Base-by-base conservation (phyloP, 2,113 vertebrate genomes). In the Accipiter cooperii region DNA sequence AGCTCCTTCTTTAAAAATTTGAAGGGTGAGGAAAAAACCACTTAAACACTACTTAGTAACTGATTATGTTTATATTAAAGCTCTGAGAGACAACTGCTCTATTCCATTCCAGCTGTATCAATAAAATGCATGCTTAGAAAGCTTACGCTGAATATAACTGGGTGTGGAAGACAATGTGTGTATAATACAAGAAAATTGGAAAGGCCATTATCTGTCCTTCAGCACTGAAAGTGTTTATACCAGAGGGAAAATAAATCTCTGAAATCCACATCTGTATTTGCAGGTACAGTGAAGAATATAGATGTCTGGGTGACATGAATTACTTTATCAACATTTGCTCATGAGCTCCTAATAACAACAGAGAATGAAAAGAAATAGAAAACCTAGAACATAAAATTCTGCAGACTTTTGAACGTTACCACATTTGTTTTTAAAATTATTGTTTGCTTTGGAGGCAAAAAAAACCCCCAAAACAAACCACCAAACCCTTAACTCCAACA, bases 261-360 rank as follows among this genome's bases (percentile, higher is more conserved):
- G 42, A 83, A 96, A 93, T 66, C n/a, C 55, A 80, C 86, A 85
- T 80, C 75, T 95, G 49, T 70, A 77, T 78, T 81, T 92, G 55
- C 93, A 89, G 90, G 88, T 92, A 92, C 29, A 89, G 55, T 51
- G 79, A 92, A 86, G 68, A 46, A 85, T 47, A 70, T 0, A 86
- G 68, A 71, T 65, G 54, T 42, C 40, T 74, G 58, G 36, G 64
- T 77, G 26, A 83, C 83, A 84, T 28, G 70, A 93, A 90, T 84
- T 66, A 80, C 20, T 46, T 11, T 29, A 85, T 14, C 38, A 84
- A 54, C 40, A 42, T 60, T 82, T 82, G 33, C 84, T 65, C 31
- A n/a, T 55, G 18, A 87, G 16, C 20, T 91, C 60, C 77, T 63
- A 89, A 71, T 36, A 84, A 46, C 21, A 65, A 13, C 13, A 94